Evolutionary conservation across 2,888 invertebrate genomes (phyloP).

Genomic region (Lepeophtheirus nordmannii): DNA sequence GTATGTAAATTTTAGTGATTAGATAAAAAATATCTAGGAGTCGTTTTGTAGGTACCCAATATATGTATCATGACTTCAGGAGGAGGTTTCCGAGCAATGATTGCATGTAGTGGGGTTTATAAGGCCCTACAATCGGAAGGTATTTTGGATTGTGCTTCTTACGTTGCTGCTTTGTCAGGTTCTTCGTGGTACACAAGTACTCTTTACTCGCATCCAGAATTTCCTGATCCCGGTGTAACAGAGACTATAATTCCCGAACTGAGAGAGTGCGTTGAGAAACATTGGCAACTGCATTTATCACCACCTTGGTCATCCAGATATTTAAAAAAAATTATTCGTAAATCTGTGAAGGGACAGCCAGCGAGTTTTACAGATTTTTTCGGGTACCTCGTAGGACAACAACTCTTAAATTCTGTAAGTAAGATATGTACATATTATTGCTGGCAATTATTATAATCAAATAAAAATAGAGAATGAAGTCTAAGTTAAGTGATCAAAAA

Average conservation of each 20-base stretch:
- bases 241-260: constrained; percentile 17
- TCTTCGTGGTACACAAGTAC: constrained; percentile 36
- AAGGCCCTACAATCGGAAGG: constrained; percentile 35
- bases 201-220: constrained; percentile 36
- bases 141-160: constrained; percentile 35
- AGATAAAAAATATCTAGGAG: not conserved
- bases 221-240: constrained; percentile 30
- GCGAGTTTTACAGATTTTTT: constrained; percentile 39
- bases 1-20: constrained; percentile 29
- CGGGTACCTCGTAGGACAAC: constrained; percentile 37
- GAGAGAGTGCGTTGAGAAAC: constrained; percentile 19
- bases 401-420: constrained; percentile 35
- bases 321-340: constrained; percentile 31
- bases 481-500: constrained; percentile 33
- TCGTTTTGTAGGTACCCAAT: constrained; percentile 33
- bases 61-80: constrained; percentile 37
- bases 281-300: constrained; percentile 25
- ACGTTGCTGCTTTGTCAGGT: constrained; percentile 36
- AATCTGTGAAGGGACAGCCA: constrained; percentile 35
- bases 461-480: constrained; percentile 32
- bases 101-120: constrained; percentile 35
- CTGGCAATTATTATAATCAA: too few species aligned
- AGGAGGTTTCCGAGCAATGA: constrained; percentile 38
- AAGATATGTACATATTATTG: not conserved
- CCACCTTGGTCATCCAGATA: constrained; percentile 26